Percentiles rank a stretch among this genome's conserved stretches.
Conservation (phyloP, 1,140 invertebrate species). For the Camponotus pennsylvanicus region DNA sequence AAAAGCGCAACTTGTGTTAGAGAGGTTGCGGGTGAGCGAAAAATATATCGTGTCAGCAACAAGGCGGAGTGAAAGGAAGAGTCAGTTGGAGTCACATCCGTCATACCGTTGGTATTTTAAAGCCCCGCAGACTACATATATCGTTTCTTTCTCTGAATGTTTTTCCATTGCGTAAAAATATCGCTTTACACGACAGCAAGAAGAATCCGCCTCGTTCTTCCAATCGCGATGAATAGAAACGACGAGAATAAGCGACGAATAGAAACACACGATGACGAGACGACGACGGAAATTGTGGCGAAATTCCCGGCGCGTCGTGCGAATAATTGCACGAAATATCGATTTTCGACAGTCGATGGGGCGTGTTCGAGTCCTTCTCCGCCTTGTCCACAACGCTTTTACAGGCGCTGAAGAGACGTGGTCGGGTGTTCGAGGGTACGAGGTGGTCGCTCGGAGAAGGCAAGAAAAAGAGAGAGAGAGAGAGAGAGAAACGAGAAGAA, state of each 20-base stretch:
- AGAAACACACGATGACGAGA: neutral
- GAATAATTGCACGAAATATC: conserved; percentile 59
- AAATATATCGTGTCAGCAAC: conserved; percentile 37
- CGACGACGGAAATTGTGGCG: neutral
- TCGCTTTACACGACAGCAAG: conserved; percentile 26
- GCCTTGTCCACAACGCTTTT: conserved; percentile 15
- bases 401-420: neutral
- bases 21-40: conserved; percentile 4
- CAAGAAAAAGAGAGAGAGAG: neutral
- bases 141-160: conserved; percentile 1
- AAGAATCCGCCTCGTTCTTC: conserved; percentile 35
- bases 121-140: conserved; percentile 9
- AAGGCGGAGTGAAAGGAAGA: conserved; percentile 54
- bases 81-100: conserved; percentile 41
- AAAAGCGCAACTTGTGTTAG: neutral
- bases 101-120: conserved; percentile 57
- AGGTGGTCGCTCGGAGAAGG: conserved; percentile 5
- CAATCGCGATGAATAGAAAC: conserved; percentile 31
- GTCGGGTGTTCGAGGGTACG: conserved; percentile 11
- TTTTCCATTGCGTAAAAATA: conserved; percentile 52
- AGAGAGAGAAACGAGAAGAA: conserved; percentile 19
- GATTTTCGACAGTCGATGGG: conserved; percentile 49
- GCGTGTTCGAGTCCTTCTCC: conserved; percentile 32
- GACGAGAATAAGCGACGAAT: conserved; percentile 13
- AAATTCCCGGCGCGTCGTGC: conserved; percentile 9